Evolutionary conservation across 2,113 vertebrate species (phyloP).

Genomic region (Gobius niger): DNA sequence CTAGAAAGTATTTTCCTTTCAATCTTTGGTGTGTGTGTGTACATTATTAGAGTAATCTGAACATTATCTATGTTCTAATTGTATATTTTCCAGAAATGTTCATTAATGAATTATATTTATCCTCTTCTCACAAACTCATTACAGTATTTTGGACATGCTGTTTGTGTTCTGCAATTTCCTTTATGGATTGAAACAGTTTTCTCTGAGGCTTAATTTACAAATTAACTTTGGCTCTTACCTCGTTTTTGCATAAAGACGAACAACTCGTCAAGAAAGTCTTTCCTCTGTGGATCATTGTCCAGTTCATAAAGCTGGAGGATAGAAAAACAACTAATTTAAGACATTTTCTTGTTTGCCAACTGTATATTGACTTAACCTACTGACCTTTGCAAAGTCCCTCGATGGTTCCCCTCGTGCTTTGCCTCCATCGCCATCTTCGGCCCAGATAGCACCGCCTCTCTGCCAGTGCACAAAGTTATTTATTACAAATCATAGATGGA

Average conservation of each 20-base stretch:
- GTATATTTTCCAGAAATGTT: no score
- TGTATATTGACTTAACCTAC: slow-evolving; percentile 9
- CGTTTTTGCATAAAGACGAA: slow-evolving; percentile 98
- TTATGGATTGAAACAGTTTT: no score
- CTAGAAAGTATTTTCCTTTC: background rate
- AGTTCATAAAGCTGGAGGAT: slow-evolving; percentile 89
- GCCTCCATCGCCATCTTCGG: slow-evolving; percentile 84
- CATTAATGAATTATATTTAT: no score
- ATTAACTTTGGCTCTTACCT: slow-evolving; percentile 69
- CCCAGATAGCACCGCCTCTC: slow-evolving; percentile 84
- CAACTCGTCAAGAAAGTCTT: slow-evolving; percentile 94
- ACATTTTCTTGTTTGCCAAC: slow-evolving; percentile 6
- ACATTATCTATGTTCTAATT: no score
- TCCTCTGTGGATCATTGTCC: slow-evolving; percentile 89
- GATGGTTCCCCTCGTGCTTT: slow-evolving; percentile 89
- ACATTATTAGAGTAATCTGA: no score
- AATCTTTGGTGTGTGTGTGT: background rate
- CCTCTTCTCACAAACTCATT: no score
- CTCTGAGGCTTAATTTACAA: no score
- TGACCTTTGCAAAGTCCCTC: slow-evolving; percentile 94
- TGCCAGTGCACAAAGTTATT: slow-evolving; percentile 53
- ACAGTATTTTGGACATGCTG: no score
- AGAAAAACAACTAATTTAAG: slow-evolving; percentile 1
- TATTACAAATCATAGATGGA: background rate
- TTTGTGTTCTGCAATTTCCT: no score